Evolutionary conservation across 2,888 invertebrate species (phyloP).

Genomic region (Coelinius sp.): DNA sequence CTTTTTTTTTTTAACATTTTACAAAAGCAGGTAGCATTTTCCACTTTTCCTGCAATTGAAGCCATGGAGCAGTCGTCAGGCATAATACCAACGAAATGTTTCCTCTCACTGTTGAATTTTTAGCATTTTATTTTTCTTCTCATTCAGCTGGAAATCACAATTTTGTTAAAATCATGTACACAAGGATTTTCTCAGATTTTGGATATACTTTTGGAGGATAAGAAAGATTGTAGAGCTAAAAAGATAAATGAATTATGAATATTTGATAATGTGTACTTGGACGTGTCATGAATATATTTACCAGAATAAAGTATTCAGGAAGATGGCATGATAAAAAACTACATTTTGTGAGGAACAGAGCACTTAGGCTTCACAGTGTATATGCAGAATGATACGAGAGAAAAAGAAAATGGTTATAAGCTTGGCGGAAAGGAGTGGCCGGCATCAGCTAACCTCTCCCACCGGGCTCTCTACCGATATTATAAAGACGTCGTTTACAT

Average conservation of each 20-base stretch:
- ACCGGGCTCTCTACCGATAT: slow-evolving; percentile 40
- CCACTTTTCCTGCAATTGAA: slow-evolving; percentile 28
- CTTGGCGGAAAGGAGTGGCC: slow-evolving; percentile 19
- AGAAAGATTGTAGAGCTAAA: neutral
- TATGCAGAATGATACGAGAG: neutral
- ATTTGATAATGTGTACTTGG: slow-evolving; percentile 9
- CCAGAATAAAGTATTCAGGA: neutral
- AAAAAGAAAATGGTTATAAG: slow-evolving; percentile 11
- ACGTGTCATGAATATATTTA: slow-evolving; percentile 29
- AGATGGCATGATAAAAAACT: neutral
- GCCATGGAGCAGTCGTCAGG: slow-evolving; percentile 21
- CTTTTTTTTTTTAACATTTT: neutral
- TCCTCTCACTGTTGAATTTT: neutral
- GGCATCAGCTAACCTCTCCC: slow-evolving; percentile 50
- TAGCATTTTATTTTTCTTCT: neutral
- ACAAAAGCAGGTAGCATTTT: slow-evolving; percentile 20
- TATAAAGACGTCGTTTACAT: slow-evolving; percentile 61
- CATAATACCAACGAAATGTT: slow-evolving; percentile 23
- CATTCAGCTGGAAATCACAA: slow-evolving; percentile 1
- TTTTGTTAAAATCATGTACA: neutral
- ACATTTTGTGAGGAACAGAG: slow-evolving; percentile 13
- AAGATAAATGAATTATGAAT: slow-evolving; percentile 24
- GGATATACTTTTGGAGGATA: neutral
- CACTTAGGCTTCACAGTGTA: slow-evolving; percentile 12
- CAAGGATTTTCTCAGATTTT: neutral